A percentile compares a stretch with the other conserved stretches of the same genome.
Conservation (phyloP, 2,113 vertebrate genomes). For the Puntigrus tetrazona region DNA sequence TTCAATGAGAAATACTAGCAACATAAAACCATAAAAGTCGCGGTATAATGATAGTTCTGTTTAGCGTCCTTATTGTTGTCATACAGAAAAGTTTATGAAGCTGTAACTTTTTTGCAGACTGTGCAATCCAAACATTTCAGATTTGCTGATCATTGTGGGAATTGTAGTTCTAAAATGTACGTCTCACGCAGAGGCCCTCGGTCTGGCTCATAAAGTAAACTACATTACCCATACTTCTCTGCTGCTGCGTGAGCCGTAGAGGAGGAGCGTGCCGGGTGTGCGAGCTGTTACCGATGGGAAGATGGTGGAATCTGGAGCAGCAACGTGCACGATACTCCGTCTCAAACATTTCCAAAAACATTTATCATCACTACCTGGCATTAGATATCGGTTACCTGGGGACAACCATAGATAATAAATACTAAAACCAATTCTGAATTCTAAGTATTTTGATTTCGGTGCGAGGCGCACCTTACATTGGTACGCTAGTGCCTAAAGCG, state of each 20-base stretch:
- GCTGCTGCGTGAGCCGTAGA: not conserved
- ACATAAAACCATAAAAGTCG: slow-evolving; percentile 4
- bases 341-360: slow-evolving; percentile 71
- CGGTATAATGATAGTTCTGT: not conserved
- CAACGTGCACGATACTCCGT: slow-evolving; percentile 74
- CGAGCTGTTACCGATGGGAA: slow-evolving; percentile 68
- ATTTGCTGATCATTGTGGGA: slow-evolving; percentile 50
- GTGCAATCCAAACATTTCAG: slow-evolving; percentile 49
- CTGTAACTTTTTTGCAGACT: not conserved
- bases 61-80: not conserved
- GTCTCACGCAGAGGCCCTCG: fast-evolving
- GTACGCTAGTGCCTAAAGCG: slow-evolving; percentile 44
- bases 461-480: not conserved
- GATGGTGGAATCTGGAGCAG: slow-evolving; percentile 75
- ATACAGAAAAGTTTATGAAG: not conserved
- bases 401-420: slow-evolving; percentile 77
- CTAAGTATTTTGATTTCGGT: not conserved
- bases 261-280: slow-evolving; percentile 58
- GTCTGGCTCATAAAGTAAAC: not conserved
- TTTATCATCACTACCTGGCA: slow-evolving; percentile 65
- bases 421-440: not conserved
- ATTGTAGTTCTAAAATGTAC: slow-evolving; percentile 16
- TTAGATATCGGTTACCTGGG: slow-evolving; percentile 73
- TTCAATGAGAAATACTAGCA: not conserved
- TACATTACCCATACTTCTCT: slow-evolving; percentile 54